Conservation (phyloP, 2,797 vertebrate species). For the Cheirogaleus major region DNA sequence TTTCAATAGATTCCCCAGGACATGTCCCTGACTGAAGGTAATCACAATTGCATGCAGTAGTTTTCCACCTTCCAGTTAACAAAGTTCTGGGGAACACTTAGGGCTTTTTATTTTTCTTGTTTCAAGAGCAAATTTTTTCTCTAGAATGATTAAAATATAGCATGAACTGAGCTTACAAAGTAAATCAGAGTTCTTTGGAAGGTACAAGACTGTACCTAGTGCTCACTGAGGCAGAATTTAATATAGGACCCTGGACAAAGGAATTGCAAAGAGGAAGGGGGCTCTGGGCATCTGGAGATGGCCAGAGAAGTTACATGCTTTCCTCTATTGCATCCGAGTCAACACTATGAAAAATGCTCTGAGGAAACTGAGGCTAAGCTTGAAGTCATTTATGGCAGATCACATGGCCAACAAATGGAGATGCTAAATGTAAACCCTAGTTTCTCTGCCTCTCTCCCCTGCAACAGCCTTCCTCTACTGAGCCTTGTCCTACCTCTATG, state of each 20-base stretch:
- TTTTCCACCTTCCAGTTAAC: not conserved
- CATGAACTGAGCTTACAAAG: not conserved
- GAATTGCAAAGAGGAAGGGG: not conserved
- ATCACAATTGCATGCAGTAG: not conserved
- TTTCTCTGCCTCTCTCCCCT: not conserved
- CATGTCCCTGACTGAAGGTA: not conserved
- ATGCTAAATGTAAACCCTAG: not conserved
- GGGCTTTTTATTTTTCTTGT: not conserved
- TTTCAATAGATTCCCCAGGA: not conserved
- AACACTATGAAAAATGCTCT: not conserved
- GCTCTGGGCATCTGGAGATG: rapidly evolving
- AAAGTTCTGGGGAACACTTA: not conserved
- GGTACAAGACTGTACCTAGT: not conserved
- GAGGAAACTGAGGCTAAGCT: not conserved
- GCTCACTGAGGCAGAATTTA: not conserved
- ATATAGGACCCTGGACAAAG: not conserved
- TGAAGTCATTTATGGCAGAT: not conserved
- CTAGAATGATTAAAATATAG: not conserved
- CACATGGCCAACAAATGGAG: not conserved
- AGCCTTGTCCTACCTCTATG: not conserved
- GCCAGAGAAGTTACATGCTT: not conserved
- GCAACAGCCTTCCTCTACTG: not conserved
- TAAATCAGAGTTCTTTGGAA: not conserved
- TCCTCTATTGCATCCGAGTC: not conserved
- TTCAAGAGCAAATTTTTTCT: not conserved